These are phyloP conservation scores for Drosophila miranda DNA, from an alignment of 1,140 invertebrate genomes.

Conservation along the genomic window DNA sequence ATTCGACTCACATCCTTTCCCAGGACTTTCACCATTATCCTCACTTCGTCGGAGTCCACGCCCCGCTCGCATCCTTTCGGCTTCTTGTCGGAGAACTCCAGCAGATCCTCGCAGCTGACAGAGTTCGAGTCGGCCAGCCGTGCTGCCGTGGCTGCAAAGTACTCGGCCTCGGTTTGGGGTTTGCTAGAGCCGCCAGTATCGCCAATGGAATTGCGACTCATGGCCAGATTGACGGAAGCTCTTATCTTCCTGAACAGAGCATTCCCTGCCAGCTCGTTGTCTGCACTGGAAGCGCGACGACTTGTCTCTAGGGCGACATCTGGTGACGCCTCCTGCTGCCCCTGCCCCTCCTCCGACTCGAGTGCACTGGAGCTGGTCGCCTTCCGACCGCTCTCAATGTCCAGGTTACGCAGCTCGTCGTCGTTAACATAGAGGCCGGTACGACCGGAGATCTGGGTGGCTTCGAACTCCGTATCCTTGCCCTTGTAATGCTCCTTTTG, in stretches of 20 bases:
- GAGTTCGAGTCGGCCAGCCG: constrained; percentile 85
- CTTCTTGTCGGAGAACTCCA: constrained; percentile 94
- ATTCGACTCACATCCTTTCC: constrained; percentile 87
- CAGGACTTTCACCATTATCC: constrained; percentile 95
- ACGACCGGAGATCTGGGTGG: constrained; percentile 53
- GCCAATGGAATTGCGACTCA: constrained; percentile 46
- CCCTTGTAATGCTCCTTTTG: constrained; percentile 80
- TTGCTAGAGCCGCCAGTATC: constrained; percentile 29
- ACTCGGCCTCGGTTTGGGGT: constrained; percentile 70
- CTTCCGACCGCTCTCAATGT: constrained; percentile 56
- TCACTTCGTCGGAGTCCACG: constrained; percentile 93
- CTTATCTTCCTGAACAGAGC: constrained; percentile 82
- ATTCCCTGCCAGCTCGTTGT: constrained; percentile 79
- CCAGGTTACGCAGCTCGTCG: constrained; percentile 74
- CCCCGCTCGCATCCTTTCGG: constrained; percentile 92
- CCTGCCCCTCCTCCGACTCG: constrained; percentile 18
- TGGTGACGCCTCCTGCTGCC: constrained; percentile 7
- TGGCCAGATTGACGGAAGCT: constrained; percentile 74
- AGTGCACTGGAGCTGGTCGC: constrained; percentile 21
- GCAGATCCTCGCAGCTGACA: constrained; percentile 95
- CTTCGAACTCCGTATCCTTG: constrained; percentile 65
- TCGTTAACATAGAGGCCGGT: constrained; percentile 73
- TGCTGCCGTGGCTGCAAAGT: constrained; percentile 73
- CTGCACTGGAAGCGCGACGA: constrained; percentile 40
- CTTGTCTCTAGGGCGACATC: constrained; percentile 21